Evolutionary conservation across 1,140 invertebrate genomes (phyloP).

Genomic region (Piezodorus guildinii): DNA sequence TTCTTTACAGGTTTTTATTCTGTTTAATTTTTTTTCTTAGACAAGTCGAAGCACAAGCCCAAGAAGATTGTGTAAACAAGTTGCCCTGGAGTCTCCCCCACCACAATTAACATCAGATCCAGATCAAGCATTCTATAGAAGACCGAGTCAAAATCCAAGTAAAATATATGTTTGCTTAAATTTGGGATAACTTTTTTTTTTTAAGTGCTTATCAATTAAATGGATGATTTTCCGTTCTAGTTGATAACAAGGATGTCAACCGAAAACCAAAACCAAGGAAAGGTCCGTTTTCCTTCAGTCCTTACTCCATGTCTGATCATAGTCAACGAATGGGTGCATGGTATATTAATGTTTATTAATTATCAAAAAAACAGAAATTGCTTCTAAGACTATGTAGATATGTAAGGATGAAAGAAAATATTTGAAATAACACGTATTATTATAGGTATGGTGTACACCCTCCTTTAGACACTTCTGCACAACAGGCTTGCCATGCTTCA

Average conservation of each 20-base stretch:
- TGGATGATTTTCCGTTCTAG: background rate
- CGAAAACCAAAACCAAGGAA: constrained; percentile 16
- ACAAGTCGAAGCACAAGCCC: constrained; percentile 43
- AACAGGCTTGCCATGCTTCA: constrained; percentile 38
- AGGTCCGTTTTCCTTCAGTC: constrained; percentile 15
- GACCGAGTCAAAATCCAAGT: constrained; percentile 17
- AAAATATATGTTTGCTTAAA: background rate
- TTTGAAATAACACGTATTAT: background rate
- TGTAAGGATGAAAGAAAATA: too few species aligned
- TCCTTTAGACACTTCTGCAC: constrained; percentile 32
- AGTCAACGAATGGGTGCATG: constrained; percentile 23
- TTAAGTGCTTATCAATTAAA: too few species aligned
- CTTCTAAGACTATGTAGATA: too few species aligned
- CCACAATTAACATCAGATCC: constrained; percentile 24
- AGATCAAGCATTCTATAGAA: constrained; percentile 25
- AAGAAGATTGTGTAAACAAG: constrained; percentile 52
- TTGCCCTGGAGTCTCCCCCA: constrained; percentile 50
- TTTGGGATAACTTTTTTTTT: too few species aligned
- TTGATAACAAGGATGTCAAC: constrained; percentile 15
- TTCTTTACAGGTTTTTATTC: background rate
- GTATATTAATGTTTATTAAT: constrained; percentile 13
- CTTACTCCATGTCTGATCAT: constrained; percentile 21
- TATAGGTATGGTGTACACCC: constrained; percentile 28
- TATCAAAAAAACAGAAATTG: background rate
- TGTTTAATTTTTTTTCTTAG: constrained; percentile 15